phyloP scores from a whole-genome alignment of 2,888 invertebrate species.

The Erannis defoliaria region DNA sequence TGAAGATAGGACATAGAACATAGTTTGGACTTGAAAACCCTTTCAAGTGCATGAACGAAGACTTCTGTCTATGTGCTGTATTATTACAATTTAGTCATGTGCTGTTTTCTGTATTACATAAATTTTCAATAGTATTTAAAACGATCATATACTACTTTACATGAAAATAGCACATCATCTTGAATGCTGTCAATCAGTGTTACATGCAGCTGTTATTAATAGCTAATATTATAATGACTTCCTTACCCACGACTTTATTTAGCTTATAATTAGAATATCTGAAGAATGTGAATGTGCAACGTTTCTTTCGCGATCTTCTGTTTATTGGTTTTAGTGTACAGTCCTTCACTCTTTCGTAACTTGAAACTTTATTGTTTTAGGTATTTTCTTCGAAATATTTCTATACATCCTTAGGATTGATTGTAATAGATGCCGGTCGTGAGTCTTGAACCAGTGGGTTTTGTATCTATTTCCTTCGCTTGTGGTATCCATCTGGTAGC shows the following conservation, averaged over 20 bases:
- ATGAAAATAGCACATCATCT: conserved; percentile 64
- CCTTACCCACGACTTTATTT: conserved; percentile 21
- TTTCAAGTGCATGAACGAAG: conserved; percentile 68
- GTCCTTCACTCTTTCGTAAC: conserved; percentile 9
- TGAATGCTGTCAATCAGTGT: conserved; percentile 66
- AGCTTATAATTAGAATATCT: conserved; percentile 21
- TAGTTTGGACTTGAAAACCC: conserved; percentile 35
- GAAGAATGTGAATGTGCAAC: conserved; percentile 29
- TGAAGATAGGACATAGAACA: conserved; percentile 30
- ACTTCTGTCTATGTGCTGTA: conserved; percentile 62
- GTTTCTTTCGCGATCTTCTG: conserved; percentile 25
- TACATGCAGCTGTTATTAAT: conserved; percentile 44
- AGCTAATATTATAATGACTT: conserved; percentile 20
- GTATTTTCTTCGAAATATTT: conserved; percentile 22
- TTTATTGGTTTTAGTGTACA: conserved; percentile 25
- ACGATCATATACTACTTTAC: conserved; percentile 30
- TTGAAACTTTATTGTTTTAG: conserved; percentile 4
- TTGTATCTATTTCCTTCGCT: background rate
- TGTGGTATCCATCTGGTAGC: conserved; percentile 2
- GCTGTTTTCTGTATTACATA: conserved; percentile 60
- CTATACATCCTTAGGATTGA: conserved; percentile 13
- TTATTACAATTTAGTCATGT: conserved; percentile 55
- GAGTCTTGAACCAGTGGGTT: conserved; percentile 30
- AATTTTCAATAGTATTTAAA: conserved; percentile 7
- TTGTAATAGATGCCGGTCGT: conserved; percentile 28